Base-by-base conservation (phyloP, 2,888 invertebrate genomes). In the Invenusta paracnida region DNA sequence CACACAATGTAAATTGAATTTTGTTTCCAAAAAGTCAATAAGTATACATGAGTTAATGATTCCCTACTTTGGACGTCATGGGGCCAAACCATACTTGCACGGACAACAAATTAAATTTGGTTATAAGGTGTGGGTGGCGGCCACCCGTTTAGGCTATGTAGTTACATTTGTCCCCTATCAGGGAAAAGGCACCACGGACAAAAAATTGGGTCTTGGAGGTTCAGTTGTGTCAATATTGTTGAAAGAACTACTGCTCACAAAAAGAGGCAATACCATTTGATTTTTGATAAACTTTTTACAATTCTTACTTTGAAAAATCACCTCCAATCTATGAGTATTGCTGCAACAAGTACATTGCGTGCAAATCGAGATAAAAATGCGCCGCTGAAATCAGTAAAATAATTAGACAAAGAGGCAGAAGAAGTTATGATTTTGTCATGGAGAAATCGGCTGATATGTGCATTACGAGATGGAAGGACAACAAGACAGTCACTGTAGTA, bases 41-140 rank as follows among this genome's bases (percentile, higher is more conserved):
- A 28, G 84, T 67, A 83, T 90, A 86, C 90, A 90, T 88, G 90
- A 91, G 87, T 88, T 89, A 13, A 90, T 91, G 90, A 88, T 90
- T 23, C 89, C 90, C n/a, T 91, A 89, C 88, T n/a, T n/a, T n/a
- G 90, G 88, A 17, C 30, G 85, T 29, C 88, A 88, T 85, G 86
- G 88, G 17, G 83, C 85, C 5, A 88, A 88, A 88, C 79, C 2
- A n/a, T 79, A 79, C n/a, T 5, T 79, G 5, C 79, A 79, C n/a
- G 79, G 79, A 79, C 2, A 79, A 79, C 79, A 2, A 5, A 79
- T 79, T 5, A 25, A 27, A 79, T 79, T 79, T 29, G 79, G 79
- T 0, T 89, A 86, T 83, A 89, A 88, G 81, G 82, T 88, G 31
- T 88, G 87, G 88, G 83, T 84, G 23, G 67, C 87, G 17, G 83